Evolutionary conservation across 1,140 invertebrate genomes (phyloP).

Genomic region (Lepidurus arcticus): DNA sequence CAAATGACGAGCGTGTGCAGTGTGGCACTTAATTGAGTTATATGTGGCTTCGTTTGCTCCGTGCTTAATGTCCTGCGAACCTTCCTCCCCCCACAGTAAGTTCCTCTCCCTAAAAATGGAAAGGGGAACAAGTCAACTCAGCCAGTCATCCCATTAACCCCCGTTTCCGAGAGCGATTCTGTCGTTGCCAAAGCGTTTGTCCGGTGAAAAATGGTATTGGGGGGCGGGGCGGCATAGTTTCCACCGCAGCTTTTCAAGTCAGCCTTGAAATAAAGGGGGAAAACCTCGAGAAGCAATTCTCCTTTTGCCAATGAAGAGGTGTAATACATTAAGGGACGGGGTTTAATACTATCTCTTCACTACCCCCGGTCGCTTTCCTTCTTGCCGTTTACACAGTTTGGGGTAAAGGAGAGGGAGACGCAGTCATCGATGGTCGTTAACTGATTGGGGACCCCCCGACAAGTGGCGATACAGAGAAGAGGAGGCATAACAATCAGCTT

Average conservation of each 20-base stretch:
- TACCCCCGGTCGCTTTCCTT: neutral
- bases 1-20: neutral
- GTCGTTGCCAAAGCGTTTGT: neutral
- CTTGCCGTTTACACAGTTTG: neutral
- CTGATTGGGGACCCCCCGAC: neutral
- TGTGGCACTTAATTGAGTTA: constrained; percentile 9
- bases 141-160: neutral
- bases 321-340: neutral
- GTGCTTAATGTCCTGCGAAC: neutral
- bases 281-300: neutral
- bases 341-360: neutral
- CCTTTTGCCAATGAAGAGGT: neutral
- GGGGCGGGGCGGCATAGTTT: neutral
- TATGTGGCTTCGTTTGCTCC: neutral
- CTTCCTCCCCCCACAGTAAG: neutral
- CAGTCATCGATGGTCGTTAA: constrained; percentile 15
- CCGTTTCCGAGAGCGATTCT: neutral
- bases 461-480: constrained; percentile 1
- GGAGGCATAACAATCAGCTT: constrained; percentile 18
- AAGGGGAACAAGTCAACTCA: neutral
- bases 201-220: neutral
- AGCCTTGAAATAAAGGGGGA: neutral
- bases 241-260: neutral
- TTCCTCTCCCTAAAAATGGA: too few species aligned
- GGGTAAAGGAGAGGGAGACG: too few species aligned